These are phyloP conservation scores for Grapholita molesta DNA, from an alignment of 1,140 invertebrate genomes.

Conservation along the genomic window DNA sequence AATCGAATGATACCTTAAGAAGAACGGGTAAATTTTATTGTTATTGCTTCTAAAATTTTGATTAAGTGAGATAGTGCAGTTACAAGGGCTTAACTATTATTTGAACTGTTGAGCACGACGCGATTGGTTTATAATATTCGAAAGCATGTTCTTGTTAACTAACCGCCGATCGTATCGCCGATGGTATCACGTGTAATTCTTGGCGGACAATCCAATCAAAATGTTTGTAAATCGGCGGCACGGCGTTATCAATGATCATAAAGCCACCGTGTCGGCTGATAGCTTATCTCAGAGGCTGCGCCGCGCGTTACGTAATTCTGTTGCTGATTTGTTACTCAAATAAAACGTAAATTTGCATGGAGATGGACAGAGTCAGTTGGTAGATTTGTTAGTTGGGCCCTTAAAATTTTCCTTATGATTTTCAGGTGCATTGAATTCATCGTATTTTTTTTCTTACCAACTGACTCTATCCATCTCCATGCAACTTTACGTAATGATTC, in stretches of 20 bases:
- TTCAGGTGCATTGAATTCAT: no score
- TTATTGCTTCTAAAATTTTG: not conserved
- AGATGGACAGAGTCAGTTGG: no score
- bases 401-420: not conserved
- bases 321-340: not conserved
- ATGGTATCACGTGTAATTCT: conserved; percentile 63
- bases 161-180: conserved; percentile 19
- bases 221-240: conserved; percentile 60
- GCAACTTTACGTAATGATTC: no score
- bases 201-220: conserved; percentile 57
- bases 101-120: not conserved
- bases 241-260: conserved; percentile 47
- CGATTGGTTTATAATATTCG: not conserved
- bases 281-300: conserved; percentile 42
- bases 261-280: conserved; percentile 46
- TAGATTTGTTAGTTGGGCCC: no score
- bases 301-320: not conserved
- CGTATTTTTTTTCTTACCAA: no score
- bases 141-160: not conserved
- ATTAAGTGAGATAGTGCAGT: not conserved
- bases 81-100: not conserved
- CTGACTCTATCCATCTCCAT: no score
- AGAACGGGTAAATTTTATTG: not conserved
- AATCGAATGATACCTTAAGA: not conserved
- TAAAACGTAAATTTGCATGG: not conserved